These are phyloP conservation scores for Brachyopa scutellaris DNA, from an alignment of 2,888 invertebrate species.

Conservation along the genomic window DNA sequence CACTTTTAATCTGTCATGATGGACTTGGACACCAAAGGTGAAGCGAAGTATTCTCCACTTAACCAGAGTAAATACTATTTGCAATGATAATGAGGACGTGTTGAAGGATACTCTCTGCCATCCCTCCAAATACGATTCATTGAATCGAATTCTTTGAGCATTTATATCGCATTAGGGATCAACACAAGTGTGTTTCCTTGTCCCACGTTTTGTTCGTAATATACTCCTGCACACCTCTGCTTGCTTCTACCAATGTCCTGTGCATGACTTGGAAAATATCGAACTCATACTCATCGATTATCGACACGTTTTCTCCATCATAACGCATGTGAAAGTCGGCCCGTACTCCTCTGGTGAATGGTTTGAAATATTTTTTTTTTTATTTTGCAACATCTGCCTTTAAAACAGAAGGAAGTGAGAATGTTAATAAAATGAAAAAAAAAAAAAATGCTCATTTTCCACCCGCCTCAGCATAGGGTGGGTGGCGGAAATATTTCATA, in stretches of 20 bases:
- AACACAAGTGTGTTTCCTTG: conserved; percentile 40
- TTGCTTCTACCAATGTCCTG: neutral
- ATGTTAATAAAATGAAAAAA: conserved; percentile 28
- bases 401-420: conserved; percentile 25
- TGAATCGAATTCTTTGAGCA: conserved; percentile 61
- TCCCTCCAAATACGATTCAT: conserved; percentile 28
- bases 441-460: neutral
- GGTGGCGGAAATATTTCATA: conserved; percentile 42
- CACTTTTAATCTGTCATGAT: conserved; percentile 13
- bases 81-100: conserved; percentile 37
- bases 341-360: conserved; percentile 12
- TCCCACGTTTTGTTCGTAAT: conserved; percentile 20
- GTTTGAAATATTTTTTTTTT: conserved; percentile 20
- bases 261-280: neutral
- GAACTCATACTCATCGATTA: conserved; percentile 44
- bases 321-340: conserved; percentile 52
- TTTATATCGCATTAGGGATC: conserved; percentile 65
- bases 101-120: neutral
- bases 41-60: conserved; percentile 43
- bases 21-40: too few relatives aligned
- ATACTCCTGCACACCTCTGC: neutral
- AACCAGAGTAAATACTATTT: conserved; percentile 31
- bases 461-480: neutral
- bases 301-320: conserved; percentile 70
- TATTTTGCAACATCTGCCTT: conserved; percentile 63